Evolutionary conservation across 2,797 vertebrate genomes (phyloP), one percentile per base, ranked within the genome.

Genomic region (Psittacula derbiana): DNA sequence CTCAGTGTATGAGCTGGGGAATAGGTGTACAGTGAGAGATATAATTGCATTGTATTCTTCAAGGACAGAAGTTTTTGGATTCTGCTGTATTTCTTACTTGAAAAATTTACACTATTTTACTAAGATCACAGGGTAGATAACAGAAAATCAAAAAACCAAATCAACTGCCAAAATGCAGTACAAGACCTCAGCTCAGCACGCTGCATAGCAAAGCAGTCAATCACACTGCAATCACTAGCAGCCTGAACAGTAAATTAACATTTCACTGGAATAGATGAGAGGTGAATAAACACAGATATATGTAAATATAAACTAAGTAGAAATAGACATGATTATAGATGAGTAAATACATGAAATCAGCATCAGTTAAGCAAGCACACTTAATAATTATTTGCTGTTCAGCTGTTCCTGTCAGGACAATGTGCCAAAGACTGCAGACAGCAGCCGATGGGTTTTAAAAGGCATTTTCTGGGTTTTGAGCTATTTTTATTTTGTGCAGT

Each of bases 281-380:
- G 55, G 58, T 92, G 89, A 96, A 92, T 96, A 96, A 97, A 96
- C 92, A 93, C 57, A 90, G 86, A 94, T 91, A 92, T 93, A 89
- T 94, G 92, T 97, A 95, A 97, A 96, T 96, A 95, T 62, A 95
- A 97, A 92, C 90, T 89, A 90, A 95, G 70, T 91, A 94, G 93
- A 90, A 95, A 95, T 92, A 95, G 94, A 80, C 79, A 27, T 96
- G 90, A 94, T 95, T 97, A 87, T 92, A 92, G 92, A 92, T 93
- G 91, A 96, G 91, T 94, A 96, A 97, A 95, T 93, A 93, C 41
- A 71, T 92, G 93, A 90, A 96, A 97, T 96, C 95, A 93, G 82
- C 92, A 83, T 88, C 90, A 94, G 84, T 96, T 96, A 96, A 92
- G 92, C 86, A 96, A 90, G 85, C 90, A 81, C 65, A 67, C 55